Conservation (phyloP, 2,797 vertebrate genomes). For the Serranus cabrilla region DNA sequence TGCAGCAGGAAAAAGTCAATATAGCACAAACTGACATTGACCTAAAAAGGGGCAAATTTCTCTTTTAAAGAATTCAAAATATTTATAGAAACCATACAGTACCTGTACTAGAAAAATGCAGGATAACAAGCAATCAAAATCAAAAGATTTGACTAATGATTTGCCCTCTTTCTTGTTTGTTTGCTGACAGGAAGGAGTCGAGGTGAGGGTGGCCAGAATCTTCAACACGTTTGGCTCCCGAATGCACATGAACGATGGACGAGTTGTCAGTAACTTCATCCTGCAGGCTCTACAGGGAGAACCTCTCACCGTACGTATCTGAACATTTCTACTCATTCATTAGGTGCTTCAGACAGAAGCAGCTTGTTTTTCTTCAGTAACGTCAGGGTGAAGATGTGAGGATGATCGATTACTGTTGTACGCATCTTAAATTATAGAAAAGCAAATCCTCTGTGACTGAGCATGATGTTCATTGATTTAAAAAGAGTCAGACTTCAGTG, state of each 20-base stretch:
- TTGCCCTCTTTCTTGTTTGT: slow-evolving; percentile 3
- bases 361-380: not conserved
- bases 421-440: not conserved
- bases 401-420: not conserved
- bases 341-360: not conserved
- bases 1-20: too few relatives aligned
- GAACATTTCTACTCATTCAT: slow-evolving; percentile 13
- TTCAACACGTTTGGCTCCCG: slow-evolving; percentile 99
- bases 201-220: slow-evolving; percentile 97
- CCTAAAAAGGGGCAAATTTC: too few relatives aligned
- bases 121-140: not conserved
- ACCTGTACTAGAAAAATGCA: not conserved
- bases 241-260: slow-evolving; percentile 99
- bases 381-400: not conserved
- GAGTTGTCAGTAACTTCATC: slow-evolving; percentile 99
- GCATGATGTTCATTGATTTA: not conserved
- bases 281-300: slow-evolving; percentile 97
- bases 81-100: too few relatives aligned
- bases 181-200: slow-evolving; percentile 94
- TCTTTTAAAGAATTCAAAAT: too few relatives aligned
- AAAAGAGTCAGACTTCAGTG: not conserved
- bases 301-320: slow-evolving; percentile 91
- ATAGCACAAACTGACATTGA: too few relatives aligned
- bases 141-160: not conserved
- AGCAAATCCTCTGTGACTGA: not conserved